phyloP scores from a whole-genome alignment of 1,140 invertebrate genomes.

The Trichonephila inaurata region DNA sequence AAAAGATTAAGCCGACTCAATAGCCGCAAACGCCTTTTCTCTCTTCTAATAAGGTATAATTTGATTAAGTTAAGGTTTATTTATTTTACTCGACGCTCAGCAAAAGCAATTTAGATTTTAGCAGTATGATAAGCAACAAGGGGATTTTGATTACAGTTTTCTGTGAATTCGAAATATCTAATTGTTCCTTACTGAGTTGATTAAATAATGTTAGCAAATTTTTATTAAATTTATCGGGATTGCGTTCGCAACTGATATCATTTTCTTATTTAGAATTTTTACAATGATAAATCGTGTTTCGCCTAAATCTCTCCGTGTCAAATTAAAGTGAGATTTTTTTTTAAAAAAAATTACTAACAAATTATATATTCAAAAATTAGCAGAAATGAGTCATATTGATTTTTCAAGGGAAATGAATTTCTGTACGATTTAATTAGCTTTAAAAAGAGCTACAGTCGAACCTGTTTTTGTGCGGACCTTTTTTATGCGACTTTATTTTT shows the following conservation, averaged over 20 bases:
- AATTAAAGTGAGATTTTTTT: neutral
- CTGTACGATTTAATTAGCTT: too few species aligned
- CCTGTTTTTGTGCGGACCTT: too few species aligned
- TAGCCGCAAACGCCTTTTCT: conserved; percentile 4
- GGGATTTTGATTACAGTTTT: conserved; percentile 19
- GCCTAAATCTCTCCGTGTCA: neutral
- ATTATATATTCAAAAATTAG: too few species aligned
- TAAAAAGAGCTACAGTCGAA: too few species aligned
- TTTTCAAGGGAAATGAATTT: too few species aligned
- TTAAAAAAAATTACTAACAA: too few species aligned
- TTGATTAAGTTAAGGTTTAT: conserved; percentile 39
- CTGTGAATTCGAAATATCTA: conserved; percentile 31
- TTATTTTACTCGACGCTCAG: conserved; percentile 19
- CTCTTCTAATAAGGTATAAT: conserved; percentile 35
- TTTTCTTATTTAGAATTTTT: neutral
- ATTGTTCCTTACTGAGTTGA: conserved; percentile 11
- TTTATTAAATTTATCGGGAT: conserved; percentile 33
- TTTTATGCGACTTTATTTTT: too few species aligned
- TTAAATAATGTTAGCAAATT: conserved; percentile 28
- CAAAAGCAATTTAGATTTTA: conserved; percentile 37
- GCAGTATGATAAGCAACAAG: neutral
- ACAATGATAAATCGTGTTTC: neutral
- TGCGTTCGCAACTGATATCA: neutral
- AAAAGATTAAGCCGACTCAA: conserved; percentile 35
- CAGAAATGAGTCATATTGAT: too few species aligned